These are phyloP conservation scores for Nesogale talazaci DNA, from an alignment of 2,113 vertebrate species.

Conservation along the genomic window DNA sequence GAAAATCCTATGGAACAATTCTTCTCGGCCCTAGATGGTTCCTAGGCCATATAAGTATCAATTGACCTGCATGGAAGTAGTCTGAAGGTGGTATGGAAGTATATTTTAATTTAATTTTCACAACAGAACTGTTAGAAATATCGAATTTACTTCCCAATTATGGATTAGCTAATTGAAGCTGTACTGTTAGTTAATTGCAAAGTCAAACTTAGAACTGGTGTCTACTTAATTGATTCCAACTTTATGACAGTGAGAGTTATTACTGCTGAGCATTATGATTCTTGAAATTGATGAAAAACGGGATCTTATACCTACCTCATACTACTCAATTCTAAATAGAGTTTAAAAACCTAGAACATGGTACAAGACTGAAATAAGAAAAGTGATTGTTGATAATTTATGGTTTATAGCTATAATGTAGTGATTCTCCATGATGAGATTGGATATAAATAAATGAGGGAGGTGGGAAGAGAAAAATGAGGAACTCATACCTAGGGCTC, in stretches of 20 bases:
- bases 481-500: too few relatives aligned
- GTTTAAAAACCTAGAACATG: background rate
- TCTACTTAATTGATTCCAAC: background rate
- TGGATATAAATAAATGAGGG: too few relatives aligned
- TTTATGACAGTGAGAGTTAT: too few relatives aligned
- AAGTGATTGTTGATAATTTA: background rate
- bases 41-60: too few relatives aligned
- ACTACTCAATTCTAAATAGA: background rate
- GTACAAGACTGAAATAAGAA: background rate
- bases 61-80: too few relatives aligned
- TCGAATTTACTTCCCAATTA: background rate
- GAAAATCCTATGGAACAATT: too few relatives aligned
- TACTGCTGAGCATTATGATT: background rate
- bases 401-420: too few relatives aligned
- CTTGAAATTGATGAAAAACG: background rate
- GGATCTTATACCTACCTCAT: background rate
- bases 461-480: too few relatives aligned
- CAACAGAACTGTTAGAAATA: background rate
- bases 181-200: background rate
- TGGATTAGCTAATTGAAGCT: background rate
- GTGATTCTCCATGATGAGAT: too few relatives aligned
- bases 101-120: conserved; percentile 6
- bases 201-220: background rate
- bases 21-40: too few relatives aligned
- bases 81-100: too few relatives aligned